Evolutionary conservation across 2,888 invertebrate species (phyloP).

Genomic region (Gandaritis pyraliata): DNA sequence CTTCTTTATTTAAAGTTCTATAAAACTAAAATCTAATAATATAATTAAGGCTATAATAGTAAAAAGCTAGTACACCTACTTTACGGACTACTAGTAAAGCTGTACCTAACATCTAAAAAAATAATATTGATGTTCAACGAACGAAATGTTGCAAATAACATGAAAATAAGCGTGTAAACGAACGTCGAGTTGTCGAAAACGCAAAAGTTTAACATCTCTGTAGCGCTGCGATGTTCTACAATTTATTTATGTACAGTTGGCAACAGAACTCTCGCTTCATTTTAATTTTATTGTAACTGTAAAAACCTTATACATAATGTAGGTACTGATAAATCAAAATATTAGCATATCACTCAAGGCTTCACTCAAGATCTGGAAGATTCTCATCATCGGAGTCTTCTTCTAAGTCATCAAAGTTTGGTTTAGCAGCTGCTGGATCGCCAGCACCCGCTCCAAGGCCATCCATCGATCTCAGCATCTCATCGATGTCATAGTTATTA

Average conservation of each 20-base stretch:
- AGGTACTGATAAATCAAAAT: slow-evolving; percentile 64
- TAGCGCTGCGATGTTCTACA: slow-evolving; percentile 19
- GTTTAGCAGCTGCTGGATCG: slow-evolving; percentile 83
- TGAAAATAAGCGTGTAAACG: slow-evolving; percentile 10
- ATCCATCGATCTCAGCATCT: slow-evolving; percentile 91
- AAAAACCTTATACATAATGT: slow-evolving; percentile 81
- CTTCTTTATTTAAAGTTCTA: too few relatives aligned
- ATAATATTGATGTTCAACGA: too few relatives aligned
- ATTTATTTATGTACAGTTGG: slow-evolving; percentile 13
- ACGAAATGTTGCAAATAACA: slow-evolving; percentile 17
- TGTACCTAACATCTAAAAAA: too few relatives aligned
- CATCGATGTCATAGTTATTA: slow-evolving; percentile 84
- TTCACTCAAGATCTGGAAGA: slow-evolving; percentile 89
- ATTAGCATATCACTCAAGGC: slow-evolving; percentile 53
- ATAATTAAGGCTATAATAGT: too few relatives aligned
- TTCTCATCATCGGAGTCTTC: slow-evolving; percentile 93
- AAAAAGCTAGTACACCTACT: too few relatives aligned
- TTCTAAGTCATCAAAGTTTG: slow-evolving; percentile 90
- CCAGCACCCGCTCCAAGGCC: slow-evolving; percentile 70
- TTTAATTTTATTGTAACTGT: slow-evolving; percentile 77
- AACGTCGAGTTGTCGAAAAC: slow-evolving; percentile 29
- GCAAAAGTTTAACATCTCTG: slow-evolving; percentile 25
- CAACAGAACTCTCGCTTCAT: background rate
- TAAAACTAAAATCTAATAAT: too few relatives aligned
- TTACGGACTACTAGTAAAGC: too few relatives aligned